Conservation (phyloP, 2,888 invertebrate genomes). For the Macaria notata region DNA sequence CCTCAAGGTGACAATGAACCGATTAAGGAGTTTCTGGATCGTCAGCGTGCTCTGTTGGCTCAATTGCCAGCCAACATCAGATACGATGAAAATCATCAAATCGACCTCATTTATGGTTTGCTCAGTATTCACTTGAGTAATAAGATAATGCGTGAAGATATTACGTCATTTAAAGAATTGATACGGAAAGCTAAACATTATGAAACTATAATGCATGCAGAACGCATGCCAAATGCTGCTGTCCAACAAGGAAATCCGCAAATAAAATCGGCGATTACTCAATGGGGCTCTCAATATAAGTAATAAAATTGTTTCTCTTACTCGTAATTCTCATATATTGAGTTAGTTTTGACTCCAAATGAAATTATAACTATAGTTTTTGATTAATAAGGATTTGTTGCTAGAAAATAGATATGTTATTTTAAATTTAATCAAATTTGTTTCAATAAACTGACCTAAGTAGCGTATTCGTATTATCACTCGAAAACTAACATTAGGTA, state of each 20-base stretch:
- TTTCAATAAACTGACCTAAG: too few relatives aligned
- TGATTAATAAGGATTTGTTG: not conserved
- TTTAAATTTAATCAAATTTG: too few relatives aligned
- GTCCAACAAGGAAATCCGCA: not conserved
- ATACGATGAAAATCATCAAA: not conserved
- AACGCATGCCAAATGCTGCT: not conserved
- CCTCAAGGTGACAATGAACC: not conserved
- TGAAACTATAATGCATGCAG: not conserved
- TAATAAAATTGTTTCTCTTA: too few relatives aligned
- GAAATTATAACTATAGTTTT: not conserved
- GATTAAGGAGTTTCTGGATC: not conserved
- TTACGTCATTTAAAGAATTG: not conserved
- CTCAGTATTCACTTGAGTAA: constrained; percentile 1
- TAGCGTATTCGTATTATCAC: too few relatives aligned
- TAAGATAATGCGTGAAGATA: not conserved
- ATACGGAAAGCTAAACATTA: not conserved
- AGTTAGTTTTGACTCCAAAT: too few relatives aligned
- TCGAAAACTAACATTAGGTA: too few relatives aligned
- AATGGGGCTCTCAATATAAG: too few relatives aligned
- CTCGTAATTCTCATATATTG: too few relatives aligned
- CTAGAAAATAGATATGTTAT: too few relatives aligned
- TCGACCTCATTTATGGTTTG: constrained; percentile 3
- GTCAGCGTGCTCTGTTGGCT: not conserved
- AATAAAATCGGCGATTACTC: too few relatives aligned
- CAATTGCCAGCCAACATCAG: not conserved